Evolutionary conservation across 2,888 invertebrate genomes (phyloP).

Genomic region (Didymodactylos carnosus): DNA sequence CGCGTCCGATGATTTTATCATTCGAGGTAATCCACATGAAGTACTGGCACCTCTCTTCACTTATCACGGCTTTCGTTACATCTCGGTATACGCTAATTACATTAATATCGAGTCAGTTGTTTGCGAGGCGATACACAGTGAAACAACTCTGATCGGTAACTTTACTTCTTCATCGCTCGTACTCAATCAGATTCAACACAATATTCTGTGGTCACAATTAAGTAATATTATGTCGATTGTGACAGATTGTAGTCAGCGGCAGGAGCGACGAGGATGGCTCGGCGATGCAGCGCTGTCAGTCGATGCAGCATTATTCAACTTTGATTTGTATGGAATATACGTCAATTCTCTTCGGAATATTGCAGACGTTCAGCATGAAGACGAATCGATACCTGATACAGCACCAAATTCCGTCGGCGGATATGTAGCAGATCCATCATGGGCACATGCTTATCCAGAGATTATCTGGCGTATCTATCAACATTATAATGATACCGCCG

Average conservation of each 20-base stretch:
- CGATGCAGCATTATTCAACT: neutral
- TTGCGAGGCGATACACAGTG: neutral
- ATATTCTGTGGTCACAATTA: neutral
- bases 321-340: neutral
- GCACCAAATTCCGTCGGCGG: neutral
- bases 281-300: neutral
- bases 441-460: neutral
- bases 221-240: neutral
- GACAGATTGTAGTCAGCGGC: neutral
- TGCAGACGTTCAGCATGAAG: neutral
- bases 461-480: neutral
- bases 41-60: neutral
- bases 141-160: neutral
- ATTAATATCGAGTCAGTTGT: neutral
- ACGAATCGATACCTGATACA: neutral
- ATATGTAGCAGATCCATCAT: neutral
- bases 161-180: neutral
- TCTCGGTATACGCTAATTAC: neutral
- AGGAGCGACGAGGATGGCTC: neutral
- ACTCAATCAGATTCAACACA: neutral
- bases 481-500: neutral
- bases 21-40: neutral
- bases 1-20: neutral
- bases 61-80: neutral
- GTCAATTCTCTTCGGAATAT: neutral